Evolutionary conservation across 2,888 invertebrate species (phyloP).

Genomic region (Steinernema hermaphroditum): DNA sequence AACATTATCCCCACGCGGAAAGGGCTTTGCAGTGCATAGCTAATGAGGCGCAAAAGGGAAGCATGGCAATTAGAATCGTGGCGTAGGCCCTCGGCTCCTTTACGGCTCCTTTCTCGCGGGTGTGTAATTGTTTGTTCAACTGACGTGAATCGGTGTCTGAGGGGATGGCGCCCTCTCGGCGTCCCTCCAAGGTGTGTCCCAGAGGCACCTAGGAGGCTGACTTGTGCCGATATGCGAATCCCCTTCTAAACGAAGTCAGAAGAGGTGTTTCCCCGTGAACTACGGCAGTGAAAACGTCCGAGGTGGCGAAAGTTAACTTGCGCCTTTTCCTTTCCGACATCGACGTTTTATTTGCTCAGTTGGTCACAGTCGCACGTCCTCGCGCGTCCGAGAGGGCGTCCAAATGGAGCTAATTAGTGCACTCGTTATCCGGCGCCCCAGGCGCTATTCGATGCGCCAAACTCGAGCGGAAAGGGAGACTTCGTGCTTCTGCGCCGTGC

Average conservation of each 20-base stretch:
- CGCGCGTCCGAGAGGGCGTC: not conserved
- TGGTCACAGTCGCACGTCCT: not conserved
- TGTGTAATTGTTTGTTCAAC: constrained; percentile 4
- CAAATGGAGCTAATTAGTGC: constrained; percentile 31
- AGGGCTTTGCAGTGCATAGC: not conserved
- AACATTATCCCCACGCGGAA: too few species aligned
- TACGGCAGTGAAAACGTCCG: too few species aligned
- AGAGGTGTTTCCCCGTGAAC: too few species aligned
- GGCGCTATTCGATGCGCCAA: constrained; percentile 4
- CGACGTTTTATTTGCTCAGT: constrained; percentile 18
- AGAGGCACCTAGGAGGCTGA: too few species aligned
- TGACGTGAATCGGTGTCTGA: too few species aligned
- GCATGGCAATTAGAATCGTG: not conserved
- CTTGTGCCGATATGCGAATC: too few species aligned
- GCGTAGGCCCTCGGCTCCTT: not conserved
- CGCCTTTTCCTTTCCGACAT: too few species aligned
- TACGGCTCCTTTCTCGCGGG: not conserved
- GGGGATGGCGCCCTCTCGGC: too few species aligned
- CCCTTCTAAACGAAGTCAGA: too few species aligned
- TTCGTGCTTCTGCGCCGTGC: not conserved
- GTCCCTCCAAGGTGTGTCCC: too few species aligned
- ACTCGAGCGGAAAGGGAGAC: constrained; percentile 10
- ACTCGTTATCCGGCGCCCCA: constrained; percentile 25
- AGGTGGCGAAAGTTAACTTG: too few species aligned
- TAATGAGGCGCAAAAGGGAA: constrained; percentile 31